Percentiles rank a stretch among this genome's conserved stretches.
These are phyloP conservation scores for Saimiri boliviensis DNA, from an alignment of 2,113 vertebrate species.

Conservation along the genomic window DNA sequence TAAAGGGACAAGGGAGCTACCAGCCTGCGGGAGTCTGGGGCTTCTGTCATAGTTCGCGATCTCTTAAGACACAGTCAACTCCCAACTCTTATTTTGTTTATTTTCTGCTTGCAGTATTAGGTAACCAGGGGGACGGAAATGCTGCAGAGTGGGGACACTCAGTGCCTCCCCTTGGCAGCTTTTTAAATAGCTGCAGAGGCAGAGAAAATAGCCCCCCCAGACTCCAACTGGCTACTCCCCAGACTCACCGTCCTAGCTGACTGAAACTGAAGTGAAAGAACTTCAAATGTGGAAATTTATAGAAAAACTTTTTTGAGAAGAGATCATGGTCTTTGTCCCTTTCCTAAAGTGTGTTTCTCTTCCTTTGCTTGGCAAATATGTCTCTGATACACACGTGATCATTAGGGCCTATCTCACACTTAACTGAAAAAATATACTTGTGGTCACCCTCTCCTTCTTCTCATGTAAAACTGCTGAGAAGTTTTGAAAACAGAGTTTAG, in stretches of 20 bases:
- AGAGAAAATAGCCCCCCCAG: not conserved
- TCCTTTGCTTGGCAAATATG: not conserved
- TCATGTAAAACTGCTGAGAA: slow-evolving; percentile 61
- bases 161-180: not conserved
- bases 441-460: slow-evolving; percentile 41
- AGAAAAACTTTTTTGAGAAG: not conserved
- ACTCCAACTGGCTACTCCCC: not conserved
- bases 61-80: not conserved
- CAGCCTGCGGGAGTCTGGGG: rapidly evolving
- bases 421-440: slow-evolving; percentile 49
- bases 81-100: not conserved
- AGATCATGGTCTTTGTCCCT: not conserved
- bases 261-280: slow-evolving; percentile 5
- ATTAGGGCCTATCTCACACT: slow-evolving; percentile 16
- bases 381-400: not conserved
- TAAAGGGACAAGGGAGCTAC: not conserved
- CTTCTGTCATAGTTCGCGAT: rapidly evolving
- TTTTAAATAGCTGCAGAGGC: not conserved
- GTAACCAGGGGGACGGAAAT: not conserved
- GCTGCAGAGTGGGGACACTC: not conserved
- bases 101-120: not conserved
- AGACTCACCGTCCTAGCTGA: not conserved
- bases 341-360: not conserved
- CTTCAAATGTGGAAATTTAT: not conserved
- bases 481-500: slow-evolving; percentile 63